phyloP scores from a whole-genome alignment of 2,888 invertebrate genomes.

The Tuberolachnus salignus region DNA sequence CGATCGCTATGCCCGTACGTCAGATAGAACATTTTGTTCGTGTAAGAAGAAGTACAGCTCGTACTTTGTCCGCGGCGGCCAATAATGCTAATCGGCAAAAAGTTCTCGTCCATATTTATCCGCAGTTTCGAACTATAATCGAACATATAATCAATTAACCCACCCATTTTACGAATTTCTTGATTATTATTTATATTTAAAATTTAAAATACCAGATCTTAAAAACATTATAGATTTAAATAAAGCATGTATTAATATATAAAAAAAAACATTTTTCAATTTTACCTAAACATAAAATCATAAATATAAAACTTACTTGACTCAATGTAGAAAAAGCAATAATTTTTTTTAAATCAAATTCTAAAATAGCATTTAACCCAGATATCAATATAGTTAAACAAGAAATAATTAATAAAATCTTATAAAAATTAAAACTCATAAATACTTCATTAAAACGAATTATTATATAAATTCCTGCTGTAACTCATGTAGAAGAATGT shows the following conservation, averaged over 20 bases:
- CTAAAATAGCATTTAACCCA: too few relatives aligned
- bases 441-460: too few relatives aligned
- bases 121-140: conserved; percentile 4
- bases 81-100: too few relatives aligned
- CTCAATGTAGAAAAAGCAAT: too few relatives aligned
- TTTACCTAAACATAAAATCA: not conserved
- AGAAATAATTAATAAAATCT: not conserved
- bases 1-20: not conserved
- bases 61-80: not conserved
- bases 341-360: too few relatives aligned
- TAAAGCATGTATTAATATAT: conserved; percentile 38
- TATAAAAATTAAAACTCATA: too few relatives aligned
- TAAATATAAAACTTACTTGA: too few relatives aligned
- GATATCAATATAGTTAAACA: too few relatives aligned
- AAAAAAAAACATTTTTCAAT: conserved; percentile 34
- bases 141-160: conserved; percentile 17
- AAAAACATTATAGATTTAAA: conserved; percentile 36
- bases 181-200: conserved; percentile 28
- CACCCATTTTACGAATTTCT: conserved; percentile 20
- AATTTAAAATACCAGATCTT: conserved; percentile 22
- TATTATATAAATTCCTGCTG: too few relatives aligned
- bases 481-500: too few relatives aligned
- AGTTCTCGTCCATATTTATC: not conserved
- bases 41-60: not conserved
- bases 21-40: not conserved